Evolutionary conservation across 2,888 invertebrate genomes (phyloP), one percentile per base, ranked within the genome.

Genomic region (Eupithecia centaureata): DNA sequence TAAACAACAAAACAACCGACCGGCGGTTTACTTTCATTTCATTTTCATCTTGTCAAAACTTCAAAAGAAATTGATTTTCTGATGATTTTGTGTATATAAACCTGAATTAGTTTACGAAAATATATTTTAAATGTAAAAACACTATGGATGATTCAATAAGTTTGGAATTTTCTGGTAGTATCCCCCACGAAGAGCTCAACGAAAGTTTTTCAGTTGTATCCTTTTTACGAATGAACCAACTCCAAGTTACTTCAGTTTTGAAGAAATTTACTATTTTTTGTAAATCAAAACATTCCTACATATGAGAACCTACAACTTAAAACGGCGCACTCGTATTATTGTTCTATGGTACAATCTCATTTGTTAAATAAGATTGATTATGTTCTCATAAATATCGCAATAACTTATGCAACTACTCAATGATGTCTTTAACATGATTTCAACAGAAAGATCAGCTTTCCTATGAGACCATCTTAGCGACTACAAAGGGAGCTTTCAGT

Each of bases 81-180:
- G 32, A 1, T 32, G 32, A n/a, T n/a, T n/a, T n/a, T n/a, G n/a
- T n/a, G n/a, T 8, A 1, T 8, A 7, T 32, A 0, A 8, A 1
- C n/a, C 5, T 15, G 4, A 2, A 15, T n/a, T 42, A 3, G 51
- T 25, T 51, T 10, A 25, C 13, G 15, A 27, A 28, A 28, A 15
- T 54, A 54, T 25, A 5, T 54, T 54, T 15, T 7, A 28, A 54
- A 27, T 28, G 2, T n/a, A 8, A 27, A 27, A 8, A 56, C 15
- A 52, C 0, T 27, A 89, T 89, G 89, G 82, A 89, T 70, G 77
- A 87, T 72, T 89, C 90, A 15, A 86, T 86, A 65, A 87, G 82
- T 72, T 88, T 87, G 0, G 86, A 87, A 64, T 79, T 84, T 61
- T 82, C 87, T 62, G 83, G 84, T 1, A 82, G 84, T 67, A 80